Conservation (phyloP, 2,888 invertebrate species). For the Tiliacea citrago region DNA sequence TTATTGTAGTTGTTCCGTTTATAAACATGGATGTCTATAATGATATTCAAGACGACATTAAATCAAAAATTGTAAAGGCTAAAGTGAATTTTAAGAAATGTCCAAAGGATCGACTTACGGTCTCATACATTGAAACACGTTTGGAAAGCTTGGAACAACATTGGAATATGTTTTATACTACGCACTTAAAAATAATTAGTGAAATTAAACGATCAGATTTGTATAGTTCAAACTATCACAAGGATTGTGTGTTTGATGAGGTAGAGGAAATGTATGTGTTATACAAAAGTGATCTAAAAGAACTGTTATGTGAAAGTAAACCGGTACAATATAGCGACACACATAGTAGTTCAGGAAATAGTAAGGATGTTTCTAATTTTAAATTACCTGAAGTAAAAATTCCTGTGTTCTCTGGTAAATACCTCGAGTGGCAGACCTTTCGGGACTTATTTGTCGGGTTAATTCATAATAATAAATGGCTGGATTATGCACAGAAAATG, state of each 20-base stretch:
- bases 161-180: not conserved
- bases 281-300: not conserved
- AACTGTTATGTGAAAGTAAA: not conserved
- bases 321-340: not conserved
- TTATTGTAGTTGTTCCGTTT: too few species aligned
- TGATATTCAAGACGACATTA: not conserved
- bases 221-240: not conserved
- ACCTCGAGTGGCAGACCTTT: conserved; percentile 3
- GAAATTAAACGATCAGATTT: not conserved
- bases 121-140: not conserved
- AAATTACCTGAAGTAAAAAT: conserved; percentile 10
- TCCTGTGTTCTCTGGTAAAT: conserved; percentile 10
- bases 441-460: not conserved
- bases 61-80: not conserved
- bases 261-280: not conserved
- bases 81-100: not conserved
- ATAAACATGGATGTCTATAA: not conserved
- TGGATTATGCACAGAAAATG: not conserved
- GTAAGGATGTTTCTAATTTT: not conserved
- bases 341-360: not conserved
- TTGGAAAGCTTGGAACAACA: not conserved
- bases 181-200: not conserved
- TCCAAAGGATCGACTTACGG: not conserved
- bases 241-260: not conserved
- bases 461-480: not conserved